Evolutionary conservation across 1,140 invertebrate species (phyloP).

Genomic region (Drosophila subobscura): DNA sequence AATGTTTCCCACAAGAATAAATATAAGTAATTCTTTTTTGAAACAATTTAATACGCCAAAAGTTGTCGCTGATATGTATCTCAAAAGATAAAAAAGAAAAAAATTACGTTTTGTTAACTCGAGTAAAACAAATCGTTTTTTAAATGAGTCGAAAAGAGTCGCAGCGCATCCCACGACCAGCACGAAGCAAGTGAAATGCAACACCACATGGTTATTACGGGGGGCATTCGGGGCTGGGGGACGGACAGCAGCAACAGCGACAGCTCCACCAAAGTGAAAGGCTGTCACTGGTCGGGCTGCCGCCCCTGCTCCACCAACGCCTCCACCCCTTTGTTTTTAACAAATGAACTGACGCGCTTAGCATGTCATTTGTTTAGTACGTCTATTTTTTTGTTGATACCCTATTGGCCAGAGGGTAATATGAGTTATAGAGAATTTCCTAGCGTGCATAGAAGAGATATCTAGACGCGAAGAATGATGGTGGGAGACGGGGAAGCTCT

Average conservation of each 20-base stretch:
- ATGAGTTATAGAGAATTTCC: background rate
- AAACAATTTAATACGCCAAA: conserved; percentile 59
- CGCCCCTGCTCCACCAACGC: background rate
- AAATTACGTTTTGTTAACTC: conserved; percentile 74
- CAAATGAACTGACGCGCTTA: conserved; percentile 70
- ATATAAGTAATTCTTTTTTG: conserved; percentile 51
- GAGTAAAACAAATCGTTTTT: conserved; percentile 78
- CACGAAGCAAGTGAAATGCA: conserved; percentile 69
- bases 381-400: conserved; percentile 8
- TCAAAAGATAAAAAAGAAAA: conserved; percentile 63
- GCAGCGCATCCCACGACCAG: conserved; percentile 35
- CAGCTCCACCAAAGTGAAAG: background rate
- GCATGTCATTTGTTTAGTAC: conserved; percentile 68
- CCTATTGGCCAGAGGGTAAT: too few relatives aligned
- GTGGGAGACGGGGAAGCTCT: background rate
- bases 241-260: conserved; percentile 68
- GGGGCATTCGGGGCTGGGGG: conserved; percentile 47
- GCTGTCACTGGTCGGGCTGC: conserved; percentile 13
- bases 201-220: conserved; percentile 62
- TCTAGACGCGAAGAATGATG: too few relatives aligned
- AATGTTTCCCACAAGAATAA: conserved; percentile 42
- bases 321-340: conserved; percentile 35
- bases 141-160: conserved; percentile 62
- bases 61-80: conserved; percentile 30
- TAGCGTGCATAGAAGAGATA: conserved; percentile 12